Evolutionary conservation across 2,797 vertebrate genomes (phyloP).

Genomic region (Parotocinclus haroldoi): DNA sequence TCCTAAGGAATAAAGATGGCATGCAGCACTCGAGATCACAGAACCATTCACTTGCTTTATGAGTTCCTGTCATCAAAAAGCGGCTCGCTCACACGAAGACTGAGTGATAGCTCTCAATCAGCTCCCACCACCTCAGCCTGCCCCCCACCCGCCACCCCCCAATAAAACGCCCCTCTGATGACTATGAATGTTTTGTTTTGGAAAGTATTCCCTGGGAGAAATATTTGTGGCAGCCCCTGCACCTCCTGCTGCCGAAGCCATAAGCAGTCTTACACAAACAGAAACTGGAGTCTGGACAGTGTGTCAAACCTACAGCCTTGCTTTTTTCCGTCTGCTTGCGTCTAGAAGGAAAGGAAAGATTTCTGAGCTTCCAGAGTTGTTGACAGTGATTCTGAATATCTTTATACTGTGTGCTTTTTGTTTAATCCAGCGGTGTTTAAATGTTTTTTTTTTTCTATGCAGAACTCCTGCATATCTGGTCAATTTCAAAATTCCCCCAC

Average conservation of each 20-base stretch:
- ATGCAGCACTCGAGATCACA: slow-evolving; percentile 25
- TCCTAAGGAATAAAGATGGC: slow-evolving; percentile 34
- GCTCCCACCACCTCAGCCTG: slow-evolving; percentile 57
- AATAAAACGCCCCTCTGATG: slow-evolving; percentile 58
- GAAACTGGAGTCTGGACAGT: slow-evolving; percentile 67
- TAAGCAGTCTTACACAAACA: slow-evolving; percentile 68
- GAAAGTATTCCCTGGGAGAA: slow-evolving; percentile 64
- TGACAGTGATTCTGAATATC: slow-evolving; percentile 55
- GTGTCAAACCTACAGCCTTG: slow-evolving; percentile 62
- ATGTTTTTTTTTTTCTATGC: no score
- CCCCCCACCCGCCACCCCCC: neutral
- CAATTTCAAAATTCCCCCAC: no score
- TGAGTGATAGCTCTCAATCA: slow-evolving; percentile 53
- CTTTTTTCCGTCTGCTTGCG: slow-evolving; percentile 45
- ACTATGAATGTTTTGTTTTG: slow-evolving; percentile 67
- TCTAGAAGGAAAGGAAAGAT: slow-evolving; percentile 39
- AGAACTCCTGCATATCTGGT: no score
- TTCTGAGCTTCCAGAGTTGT: slow-evolving; percentile 51
- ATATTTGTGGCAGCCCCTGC: slow-evolving; percentile 64
- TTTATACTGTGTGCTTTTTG: slow-evolving; percentile 57
- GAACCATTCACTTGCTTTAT: slow-evolving; percentile 37
- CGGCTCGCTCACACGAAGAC: slow-evolving; percentile 40
- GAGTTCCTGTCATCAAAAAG: slow-evolving; percentile 34
- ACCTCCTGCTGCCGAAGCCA: slow-evolving; percentile 67
- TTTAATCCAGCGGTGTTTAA: slow-evolving; percentile 18